Evolutionary conservation across 2,888 invertebrate species (phyloP), one percentile per base, ranked within the genome.

Genomic region (Teleogryllus oceanicus): DNA sequence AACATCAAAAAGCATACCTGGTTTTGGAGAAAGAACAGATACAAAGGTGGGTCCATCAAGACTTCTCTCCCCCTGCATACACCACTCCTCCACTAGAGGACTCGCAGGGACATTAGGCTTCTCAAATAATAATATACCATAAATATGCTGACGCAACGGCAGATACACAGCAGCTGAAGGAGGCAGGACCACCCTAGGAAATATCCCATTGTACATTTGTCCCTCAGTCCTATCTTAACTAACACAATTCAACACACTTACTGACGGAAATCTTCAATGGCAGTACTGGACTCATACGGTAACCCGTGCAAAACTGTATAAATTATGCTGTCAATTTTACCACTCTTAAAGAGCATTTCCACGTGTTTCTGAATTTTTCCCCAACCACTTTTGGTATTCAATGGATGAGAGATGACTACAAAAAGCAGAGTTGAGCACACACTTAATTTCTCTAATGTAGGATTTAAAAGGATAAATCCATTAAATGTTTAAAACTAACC

Each of bases 241-340:
- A 37, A 5, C 37, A 37, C 37, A 62, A n/a, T 18, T 62, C 8
- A 37, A 12, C 4, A 62, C n/a, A 62, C 62, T 83, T 84, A 62
- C 62, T 79, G 74, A 16, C 83, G 79, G 81, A 82, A 84, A 80
- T 85, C 85, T 81, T 85, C 85, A 20, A 85, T 79, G 16, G 84
- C 83, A 75, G 84, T 84, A 78, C 84, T 83, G 18, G 83, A 83
- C 80, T 85, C 85, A 81, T 84, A 85, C 16, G 84, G 83, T n/a
- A 82, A 81, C 5, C 83, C 84, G 8, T 82, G 82, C 79, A 85
- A 77, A 49, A 85, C 82, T 51, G 84, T 82, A 62, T 62, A 62
- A 13, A 62, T n/a, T 75, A 84, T 50, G 11, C 79, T 49, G 10
- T 82, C 81, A 10, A 78, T 20, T 37, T 80, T 49, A 37, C 80